Evolutionary conservation across 2,888 invertebrate species (phyloP).

Genomic region (Molorchus minor): DNA sequence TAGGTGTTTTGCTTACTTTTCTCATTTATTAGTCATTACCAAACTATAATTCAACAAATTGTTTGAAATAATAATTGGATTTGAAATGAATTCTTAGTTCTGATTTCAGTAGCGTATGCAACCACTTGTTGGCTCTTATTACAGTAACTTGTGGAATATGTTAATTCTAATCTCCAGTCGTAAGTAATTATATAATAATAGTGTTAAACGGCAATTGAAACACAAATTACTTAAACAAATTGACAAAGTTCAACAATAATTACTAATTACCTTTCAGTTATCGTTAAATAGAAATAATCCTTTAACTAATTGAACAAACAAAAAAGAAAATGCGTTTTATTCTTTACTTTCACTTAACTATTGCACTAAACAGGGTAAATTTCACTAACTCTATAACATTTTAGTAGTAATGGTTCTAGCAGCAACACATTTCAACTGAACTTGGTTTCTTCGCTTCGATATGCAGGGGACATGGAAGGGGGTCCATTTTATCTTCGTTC

Average conservation of each 20-base stretch:
- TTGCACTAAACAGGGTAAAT: constrained; percentile 6
- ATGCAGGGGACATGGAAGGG: constrained; percentile 28
- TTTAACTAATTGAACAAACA: neutral
- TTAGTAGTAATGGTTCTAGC: constrained; percentile 4
- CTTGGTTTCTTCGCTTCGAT: constrained; percentile 25
- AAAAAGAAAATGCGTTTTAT: constrained; percentile 1
- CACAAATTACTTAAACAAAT: constrained; percentile 1
- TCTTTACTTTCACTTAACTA: constrained; percentile 4
- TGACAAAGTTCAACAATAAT: constrained; percentile 14
- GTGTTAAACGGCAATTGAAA: constrained; percentile 5
- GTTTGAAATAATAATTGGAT: too few species aligned
- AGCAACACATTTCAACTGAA: constrained; percentile 24
- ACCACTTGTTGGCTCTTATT: too few species aligned
- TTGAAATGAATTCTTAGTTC: too few species aligned
- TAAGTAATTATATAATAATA: constrained; percentile 7
- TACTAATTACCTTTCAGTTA: constrained; percentile 19
- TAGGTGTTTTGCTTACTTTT: too few species aligned
- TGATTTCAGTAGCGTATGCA: too few species aligned
- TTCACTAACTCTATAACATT: constrained; percentile 26
- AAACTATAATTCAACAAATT: too few species aligned
- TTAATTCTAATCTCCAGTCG: neutral
- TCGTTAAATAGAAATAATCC: constrained; percentile 9
- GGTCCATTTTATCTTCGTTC: constrained; percentile 21
- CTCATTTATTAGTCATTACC: too few species aligned
- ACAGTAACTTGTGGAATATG: constrained; percentile 21